Percentiles rank a stretch among this genome's conserved stretches.
Evolutionary conservation across 2,888 invertebrate genomes (phyloP).

Genomic region (Stenchaetothrips biformis): DNA sequence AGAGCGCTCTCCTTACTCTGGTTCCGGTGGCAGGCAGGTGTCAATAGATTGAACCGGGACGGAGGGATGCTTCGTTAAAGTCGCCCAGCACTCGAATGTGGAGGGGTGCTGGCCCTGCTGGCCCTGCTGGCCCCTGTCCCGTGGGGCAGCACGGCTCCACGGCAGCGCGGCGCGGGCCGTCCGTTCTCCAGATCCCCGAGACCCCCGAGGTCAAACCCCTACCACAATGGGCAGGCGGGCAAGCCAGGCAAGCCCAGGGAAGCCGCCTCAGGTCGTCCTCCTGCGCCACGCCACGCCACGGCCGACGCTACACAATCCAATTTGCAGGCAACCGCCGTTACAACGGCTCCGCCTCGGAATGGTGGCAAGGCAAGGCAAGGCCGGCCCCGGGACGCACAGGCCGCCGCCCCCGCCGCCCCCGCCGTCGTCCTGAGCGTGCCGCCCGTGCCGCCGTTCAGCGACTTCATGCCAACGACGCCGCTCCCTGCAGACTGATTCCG

Average conservation of each 20-base stretch:
- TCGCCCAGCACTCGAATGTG: neutral
- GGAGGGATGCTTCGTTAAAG: neutral
- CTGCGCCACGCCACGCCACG: neutral
- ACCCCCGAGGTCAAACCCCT: conserved; percentile 1
- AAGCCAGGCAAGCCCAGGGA: neutral
- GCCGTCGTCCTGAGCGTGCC: neutral
- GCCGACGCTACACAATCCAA: neutral
- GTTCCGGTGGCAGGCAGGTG: neutral
- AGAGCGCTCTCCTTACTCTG: neutral
- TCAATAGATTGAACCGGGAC: neutral
- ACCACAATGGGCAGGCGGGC: no score
- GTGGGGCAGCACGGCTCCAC: neutral
- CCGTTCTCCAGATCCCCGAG: neutral
- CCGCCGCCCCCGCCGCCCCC: neutral
- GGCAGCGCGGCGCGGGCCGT: neutral
- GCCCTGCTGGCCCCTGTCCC: neutral
- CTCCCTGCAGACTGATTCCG: neutral
- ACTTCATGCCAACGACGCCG: neutral
- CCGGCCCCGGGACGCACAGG: no score
- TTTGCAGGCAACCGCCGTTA: conserved; percentile 24
- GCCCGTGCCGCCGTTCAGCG: neutral
- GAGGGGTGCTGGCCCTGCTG: neutral
- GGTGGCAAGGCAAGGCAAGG: neutral
- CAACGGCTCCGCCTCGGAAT: conserved; percentile 1
- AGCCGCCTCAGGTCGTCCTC: neutral